Evolutionary conservation across 2,113 vertebrate genomes (phyloP), one percentile per base, ranked within the genome.

Genomic region (Plecotus auritus): DNA sequence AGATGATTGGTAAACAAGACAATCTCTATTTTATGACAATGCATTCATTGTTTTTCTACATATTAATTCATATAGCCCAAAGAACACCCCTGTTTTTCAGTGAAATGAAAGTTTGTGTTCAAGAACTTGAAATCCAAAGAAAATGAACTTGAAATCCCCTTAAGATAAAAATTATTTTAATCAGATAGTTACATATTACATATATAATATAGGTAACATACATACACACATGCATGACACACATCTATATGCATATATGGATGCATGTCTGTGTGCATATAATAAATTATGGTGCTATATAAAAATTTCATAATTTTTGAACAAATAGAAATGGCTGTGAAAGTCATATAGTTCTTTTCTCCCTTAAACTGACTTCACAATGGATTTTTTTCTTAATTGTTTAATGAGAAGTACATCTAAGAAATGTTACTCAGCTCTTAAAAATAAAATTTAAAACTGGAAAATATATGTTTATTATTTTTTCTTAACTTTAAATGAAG

Each of bases 361-460:
- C 3, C 59, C 26, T 88, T 83, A 91, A 90, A 40, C 4, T 80
- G 73, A 64, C 76, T 85, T 42, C 11, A 45, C 23, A 54, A 37
- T 35, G 64, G 4, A 45, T 66, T 67, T 1, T 72, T 82, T 69
- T 47, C 30, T 93, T 42, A 45, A 17, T 80, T 84, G 28, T 69
- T 85, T 51, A 76, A 85, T 73, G 20, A 94, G 17, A 74, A 74
- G 8, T 26, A 5, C 23, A 54, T 78, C 12, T 37, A 67, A 32
- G 18, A 56, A 81, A 86, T 86, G 11, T 3, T 70, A 47, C 17
- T 81, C 7, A 84, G 4, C 9, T 93, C 23, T 93, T 93, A 80
- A 82, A 87, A 72, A 28, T 90, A 49, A 88, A 90, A 67, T 77
- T 77, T 91, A 28, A 93, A 92, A 59, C 23, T 83, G 40, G 37